Percentiles rank a stretch among this genome's conserved stretches.
Evolutionary conservation across 2,888 invertebrate genomes (phyloP).

Genomic region (Crematogaster levior): DNA sequence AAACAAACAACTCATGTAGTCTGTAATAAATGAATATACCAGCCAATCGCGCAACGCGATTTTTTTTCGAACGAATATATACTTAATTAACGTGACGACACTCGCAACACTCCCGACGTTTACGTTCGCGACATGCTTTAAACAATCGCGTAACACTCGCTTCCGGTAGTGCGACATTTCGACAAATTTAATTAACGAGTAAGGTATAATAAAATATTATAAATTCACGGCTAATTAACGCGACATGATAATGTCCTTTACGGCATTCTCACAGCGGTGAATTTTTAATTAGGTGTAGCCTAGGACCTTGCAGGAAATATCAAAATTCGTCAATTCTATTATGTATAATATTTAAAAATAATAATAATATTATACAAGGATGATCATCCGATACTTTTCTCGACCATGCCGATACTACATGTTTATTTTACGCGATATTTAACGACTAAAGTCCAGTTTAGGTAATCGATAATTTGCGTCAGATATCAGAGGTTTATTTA

Average conservation of each 20-base stretch:
- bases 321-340: background rate
- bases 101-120: background rate
- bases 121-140: background rate
- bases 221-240: constrained; percentile 23
- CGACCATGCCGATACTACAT: background rate
- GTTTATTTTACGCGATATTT: background rate
- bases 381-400: background rate
- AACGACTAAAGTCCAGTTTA: no score
- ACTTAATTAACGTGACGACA: constrained; percentile 5
- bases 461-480: background rate
- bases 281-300: constrained; percentile 9
- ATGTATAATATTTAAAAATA: background rate
- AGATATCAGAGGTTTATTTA: background rate
- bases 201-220: background rate
- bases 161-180: background rate
- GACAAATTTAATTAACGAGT: constrained; percentile 15
- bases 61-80: background rate
- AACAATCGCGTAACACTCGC: constrained; percentile 10
- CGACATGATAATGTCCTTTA: background rate
- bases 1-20: constrained; percentile 18
- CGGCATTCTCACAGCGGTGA: background rate
- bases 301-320: background rate
- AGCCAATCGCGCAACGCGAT: background rate
- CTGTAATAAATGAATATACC: constrained; percentile 12
- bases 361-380: no score